These are phyloP conservation scores for Desmophyllum pertusum DNA, from an alignment of 92 coral and sea anemone species.

Conservation along the genomic window DNA sequence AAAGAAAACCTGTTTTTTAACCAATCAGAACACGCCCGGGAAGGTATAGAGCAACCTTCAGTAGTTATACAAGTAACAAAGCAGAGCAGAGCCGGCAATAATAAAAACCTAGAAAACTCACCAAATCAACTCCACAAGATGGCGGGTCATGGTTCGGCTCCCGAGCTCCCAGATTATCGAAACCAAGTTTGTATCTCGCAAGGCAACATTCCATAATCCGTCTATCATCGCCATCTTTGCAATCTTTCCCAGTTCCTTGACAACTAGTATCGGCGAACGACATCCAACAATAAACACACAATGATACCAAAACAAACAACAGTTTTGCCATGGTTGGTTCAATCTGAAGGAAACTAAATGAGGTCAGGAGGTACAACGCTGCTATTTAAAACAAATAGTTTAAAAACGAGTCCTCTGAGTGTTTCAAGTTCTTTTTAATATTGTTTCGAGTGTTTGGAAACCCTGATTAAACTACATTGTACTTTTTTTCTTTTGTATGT, in stretches of 20 bases:
- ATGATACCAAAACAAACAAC: not conserved
- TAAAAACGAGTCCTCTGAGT: no score
- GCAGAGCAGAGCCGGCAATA: not conserved
- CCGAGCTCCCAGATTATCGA: not conserved
- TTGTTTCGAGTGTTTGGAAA: no score
- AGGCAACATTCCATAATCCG: conserved; percentile 15
- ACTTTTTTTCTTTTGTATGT: no score
- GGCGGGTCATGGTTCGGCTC: not conserved
- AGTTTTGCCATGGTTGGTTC: not conserved
- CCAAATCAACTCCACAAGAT: conserved; percentile 28
- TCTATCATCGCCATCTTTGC: not conserved
- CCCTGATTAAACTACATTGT: no score
- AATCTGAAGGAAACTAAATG: not conserved
- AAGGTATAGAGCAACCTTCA: no score
- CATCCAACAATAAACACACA: not conserved
- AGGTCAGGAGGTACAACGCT: no score
- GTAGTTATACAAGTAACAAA: not conserved
- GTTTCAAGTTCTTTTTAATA: no score
- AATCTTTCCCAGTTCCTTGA: not conserved
- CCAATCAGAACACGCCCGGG: no score
- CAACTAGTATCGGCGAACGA: not conserved
- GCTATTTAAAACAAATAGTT: no score
- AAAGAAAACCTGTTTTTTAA: no score
- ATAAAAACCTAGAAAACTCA: not conserved
- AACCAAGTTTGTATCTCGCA: conserved; percentile 13